Evolutionary conservation across 2,888 invertebrate species (phyloP).

Genomic region (Tortricodes alternella): DNA sequence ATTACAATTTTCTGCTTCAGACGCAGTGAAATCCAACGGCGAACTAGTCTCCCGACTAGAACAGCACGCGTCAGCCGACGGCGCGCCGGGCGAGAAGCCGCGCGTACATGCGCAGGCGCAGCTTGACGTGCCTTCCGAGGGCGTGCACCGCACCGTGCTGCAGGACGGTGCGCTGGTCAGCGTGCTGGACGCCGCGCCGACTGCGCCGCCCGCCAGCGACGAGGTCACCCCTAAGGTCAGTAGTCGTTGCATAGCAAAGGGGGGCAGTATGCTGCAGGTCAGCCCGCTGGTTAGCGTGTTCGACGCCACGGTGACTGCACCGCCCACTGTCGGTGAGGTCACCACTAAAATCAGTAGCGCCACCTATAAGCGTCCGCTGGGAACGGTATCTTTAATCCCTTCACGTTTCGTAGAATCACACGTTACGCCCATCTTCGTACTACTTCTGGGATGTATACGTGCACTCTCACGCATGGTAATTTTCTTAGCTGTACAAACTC

Average conservation of each 20-base stretch:
- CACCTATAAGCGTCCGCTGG: too few species aligned
- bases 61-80: constrained; percentile 66
- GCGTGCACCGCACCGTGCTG: constrained; percentile 78
- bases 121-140: constrained; percentile 81
- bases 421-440: too few species aligned
- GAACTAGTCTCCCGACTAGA: constrained; percentile 68
- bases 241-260: not conserved
- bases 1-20: constrained; percentile 46
- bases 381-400: too few species aligned
- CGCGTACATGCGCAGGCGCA: constrained; percentile 76
- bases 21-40: constrained; percentile 67
- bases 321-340: constrained; percentile 58
- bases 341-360: constrained; percentile 70
- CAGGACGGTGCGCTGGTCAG: constrained; percentile 69
- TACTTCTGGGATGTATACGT: too few species aligned
- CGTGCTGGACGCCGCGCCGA: constrained; percentile 55
- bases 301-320: constrained; percentile 50
- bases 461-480: too few species aligned
- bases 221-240: constrained; percentile 71
- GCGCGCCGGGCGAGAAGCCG: constrained; percentile 64
- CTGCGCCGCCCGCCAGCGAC: constrained; percentile 51
- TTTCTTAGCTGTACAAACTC: too few species aligned
- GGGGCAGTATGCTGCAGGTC: constrained; percentile 68
- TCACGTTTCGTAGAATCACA: too few species aligned
- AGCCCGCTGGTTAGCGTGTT: constrained; percentile 61